These are phyloP conservation scores for Junco hyemalis DNA, from an alignment of 2,113 vertebrate genomes.

Conservation along the genomic window DNA sequence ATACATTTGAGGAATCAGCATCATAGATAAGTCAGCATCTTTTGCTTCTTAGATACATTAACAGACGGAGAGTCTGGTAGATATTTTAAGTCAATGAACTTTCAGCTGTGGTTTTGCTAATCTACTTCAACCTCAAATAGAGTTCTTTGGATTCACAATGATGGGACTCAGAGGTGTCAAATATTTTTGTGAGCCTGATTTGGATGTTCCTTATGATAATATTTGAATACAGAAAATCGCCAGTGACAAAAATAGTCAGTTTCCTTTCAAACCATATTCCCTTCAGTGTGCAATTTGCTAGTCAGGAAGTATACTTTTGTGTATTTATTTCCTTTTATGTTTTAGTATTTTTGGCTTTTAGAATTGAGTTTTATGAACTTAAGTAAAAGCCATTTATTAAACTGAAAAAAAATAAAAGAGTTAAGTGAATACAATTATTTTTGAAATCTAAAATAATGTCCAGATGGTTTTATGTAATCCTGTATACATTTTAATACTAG, in stretches of 20 bases:
- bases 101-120: neutral
- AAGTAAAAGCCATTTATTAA: neutral
- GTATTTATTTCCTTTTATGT: neutral
- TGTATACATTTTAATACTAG: neutral
- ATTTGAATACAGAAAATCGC: neutral
- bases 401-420: neutral
- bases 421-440: neutral
- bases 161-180: neutral
- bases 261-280: neutral
- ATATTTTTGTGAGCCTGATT: neutral
- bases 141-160: neutral
- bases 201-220: neutral
- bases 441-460: neutral
- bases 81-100: neutral
- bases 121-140: neutral
- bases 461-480: neutral
- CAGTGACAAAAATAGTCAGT: neutral
- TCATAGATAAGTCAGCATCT: neutral
- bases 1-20: neutral
- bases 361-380: neutral
- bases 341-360: neutral
- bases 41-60: neutral
- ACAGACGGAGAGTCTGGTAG: neutral
- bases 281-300: neutral
- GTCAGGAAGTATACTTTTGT: neutral